Evolutionary conservation across 1,140 invertebrate genomes (phyloP).

Genomic region (Listronotus bonariensis): DNA sequence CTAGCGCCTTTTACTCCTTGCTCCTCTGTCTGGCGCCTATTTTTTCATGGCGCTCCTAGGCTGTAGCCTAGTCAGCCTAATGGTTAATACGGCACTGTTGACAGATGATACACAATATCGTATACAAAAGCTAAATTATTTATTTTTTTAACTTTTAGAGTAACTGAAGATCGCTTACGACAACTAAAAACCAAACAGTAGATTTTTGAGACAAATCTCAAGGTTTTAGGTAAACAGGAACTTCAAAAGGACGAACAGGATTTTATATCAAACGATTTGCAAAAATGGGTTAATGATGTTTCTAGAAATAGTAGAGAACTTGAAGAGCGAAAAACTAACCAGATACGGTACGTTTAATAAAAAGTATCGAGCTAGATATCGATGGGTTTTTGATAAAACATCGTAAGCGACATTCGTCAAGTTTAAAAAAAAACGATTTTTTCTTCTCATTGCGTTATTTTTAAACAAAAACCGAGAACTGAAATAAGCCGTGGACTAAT

Average conservation of each 20-base stretch:
- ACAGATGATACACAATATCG: neutral
- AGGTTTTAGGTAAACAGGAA: constrained; percentile 56
- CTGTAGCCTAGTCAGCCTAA: too few relatives aligned
- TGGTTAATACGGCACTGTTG: too few relatives aligned
- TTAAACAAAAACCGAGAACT: too few relatives aligned
- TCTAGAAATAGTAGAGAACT: constrained; percentile 47
- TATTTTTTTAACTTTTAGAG: constrained; percentile 39
- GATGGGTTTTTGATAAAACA: too few relatives aligned
- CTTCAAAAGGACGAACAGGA: constrained; percentile 54
- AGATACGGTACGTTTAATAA: constrained; percentile 8
- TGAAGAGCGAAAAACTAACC: constrained; percentile 36
- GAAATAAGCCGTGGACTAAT: too few relatives aligned
- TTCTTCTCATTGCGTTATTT: too few relatives aligned
- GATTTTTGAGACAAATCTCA: constrained; percentile 58
- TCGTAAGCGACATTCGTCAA: too few relatives aligned
- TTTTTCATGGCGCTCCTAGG: too few relatives aligned
- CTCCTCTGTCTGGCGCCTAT: too few relatives aligned
- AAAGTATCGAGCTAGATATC: too few relatives aligned
- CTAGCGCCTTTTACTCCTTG: too few relatives aligned
- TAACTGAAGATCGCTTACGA: constrained; percentile 61
- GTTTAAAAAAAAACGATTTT: too few relatives aligned
- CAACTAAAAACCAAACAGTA: constrained; percentile 62
- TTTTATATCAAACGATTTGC: constrained; percentile 56
- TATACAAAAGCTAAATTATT: neutral
- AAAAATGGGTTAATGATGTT: constrained; percentile 42